phyloP scores from a whole-genome alignment of 2,888 invertebrate genomes.

The Pyrocoelia pectoralis region DNA sequence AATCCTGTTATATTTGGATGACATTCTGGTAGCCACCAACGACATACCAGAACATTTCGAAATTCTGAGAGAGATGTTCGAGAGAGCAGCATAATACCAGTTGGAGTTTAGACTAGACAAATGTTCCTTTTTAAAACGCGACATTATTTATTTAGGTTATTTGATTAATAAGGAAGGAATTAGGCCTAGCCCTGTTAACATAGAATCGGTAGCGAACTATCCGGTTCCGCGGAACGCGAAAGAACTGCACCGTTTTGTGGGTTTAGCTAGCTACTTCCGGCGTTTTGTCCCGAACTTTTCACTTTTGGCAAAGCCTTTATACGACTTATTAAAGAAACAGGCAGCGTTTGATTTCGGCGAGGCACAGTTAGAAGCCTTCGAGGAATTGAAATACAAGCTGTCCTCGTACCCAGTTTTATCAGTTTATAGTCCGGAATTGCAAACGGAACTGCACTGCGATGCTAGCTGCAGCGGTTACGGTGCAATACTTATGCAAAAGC shows the following conservation, averaged over 20 bases:
- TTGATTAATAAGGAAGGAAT: constrained; percentile 42
- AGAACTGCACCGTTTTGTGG: constrained; percentile 35
- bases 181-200: not conserved
- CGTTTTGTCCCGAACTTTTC: constrained; percentile 44
- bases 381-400: constrained; percentile 7
- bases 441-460: constrained; percentile 53
- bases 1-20: constrained; percentile 33
- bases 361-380: not conserved
- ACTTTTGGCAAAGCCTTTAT: constrained; percentile 38
- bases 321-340: constrained; percentile 37
- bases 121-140: constrained; percentile 44
- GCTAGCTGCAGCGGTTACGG: constrained; percentile 49
- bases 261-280: constrained; percentile 44
- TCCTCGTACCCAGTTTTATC: constrained; percentile 42
- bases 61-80: not conserved
- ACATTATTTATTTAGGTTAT: constrained; percentile 48
- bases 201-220: not conserved
- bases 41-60: constrained; percentile 24
- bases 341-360: constrained; percentile 33
- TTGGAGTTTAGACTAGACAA: constrained; percentile 19
- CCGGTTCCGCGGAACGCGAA: constrained; percentile 11
- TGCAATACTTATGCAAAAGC: constrained; percentile 47
- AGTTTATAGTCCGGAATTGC: constrained; percentile 46
- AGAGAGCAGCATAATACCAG: not conserved
- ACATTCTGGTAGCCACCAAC: constrained; percentile 35